Base-by-base conservation (phyloP, 2,888 invertebrate species). In the Diaprepes abbreviatus region DNA sequence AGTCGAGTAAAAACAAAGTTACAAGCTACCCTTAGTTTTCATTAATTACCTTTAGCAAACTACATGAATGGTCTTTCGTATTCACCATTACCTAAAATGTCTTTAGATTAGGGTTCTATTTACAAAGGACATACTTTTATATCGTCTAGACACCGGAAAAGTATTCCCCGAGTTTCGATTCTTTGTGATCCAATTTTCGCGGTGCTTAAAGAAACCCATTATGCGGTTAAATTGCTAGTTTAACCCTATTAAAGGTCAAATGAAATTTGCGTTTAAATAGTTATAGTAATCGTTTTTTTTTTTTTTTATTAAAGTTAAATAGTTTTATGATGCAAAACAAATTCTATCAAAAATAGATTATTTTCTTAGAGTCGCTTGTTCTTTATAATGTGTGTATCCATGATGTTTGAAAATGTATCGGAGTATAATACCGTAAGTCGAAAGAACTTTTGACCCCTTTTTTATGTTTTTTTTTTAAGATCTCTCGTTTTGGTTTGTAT, bases 161-260 rank as follows among this genome's bases (percentile, higher is more conserved):
- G 19, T 21, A 43, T 43, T 43, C 43, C 19, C 21, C 1, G 21
- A 21, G n/a, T 43, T 43, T 43, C 43, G 43, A 43, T 43, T 43
- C 43, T 43, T 43, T 43, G 43, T 43, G 19, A 43, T 43, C 43
- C 43, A 43, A 43, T 43, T 43, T 43, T 43, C 19, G 19, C 43
- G 21, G 21, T 19, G 43, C 43, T 43, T 43, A 21, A 43, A 43
- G 43, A 43, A 43, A 43, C 21, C 43, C 43, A 43, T 43, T 43
- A 43, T 17, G 43, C 43, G 38, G 57, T 57, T 40, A 38, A 57
- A 38, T 36, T 36, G 36, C 57, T 19, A 16, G 54, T 33, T 54
- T 54, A 54, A 24, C 31, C 16, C 54, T 16, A 57, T 21, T 57
- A 57, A 57, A 57, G 24, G 57, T 38, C 38, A 57, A 57, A 55